phyloP scores from a whole-genome alignment of 1,140 invertebrate genomes.

The Mizuhopecten yessoensis region DNA sequence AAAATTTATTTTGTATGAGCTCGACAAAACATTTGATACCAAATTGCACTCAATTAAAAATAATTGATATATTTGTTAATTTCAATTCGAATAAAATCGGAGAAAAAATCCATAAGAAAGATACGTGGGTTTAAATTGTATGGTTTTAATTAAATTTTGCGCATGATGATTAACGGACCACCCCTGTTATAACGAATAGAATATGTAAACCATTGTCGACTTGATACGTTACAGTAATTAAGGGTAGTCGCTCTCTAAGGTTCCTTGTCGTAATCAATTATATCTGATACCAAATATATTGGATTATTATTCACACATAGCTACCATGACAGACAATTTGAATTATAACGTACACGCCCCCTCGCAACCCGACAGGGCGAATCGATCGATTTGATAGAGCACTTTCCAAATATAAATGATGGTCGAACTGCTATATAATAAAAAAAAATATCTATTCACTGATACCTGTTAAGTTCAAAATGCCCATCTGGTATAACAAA shows the following conservation, averaged over 20 bases:
- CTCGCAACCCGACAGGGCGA: background rate
- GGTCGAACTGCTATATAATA: no score
- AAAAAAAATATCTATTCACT: no score
- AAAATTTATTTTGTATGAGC: background rate
- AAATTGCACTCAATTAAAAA: slow-evolving; percentile 25
- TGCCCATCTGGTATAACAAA: no score
- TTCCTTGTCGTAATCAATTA: slow-evolving; percentile 1
- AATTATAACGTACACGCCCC: background rate
- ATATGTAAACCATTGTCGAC: background rate
- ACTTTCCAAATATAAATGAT: background rate
- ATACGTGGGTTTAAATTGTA: background rate
- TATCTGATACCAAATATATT: background rate
- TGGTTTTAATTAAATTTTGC: background rate
- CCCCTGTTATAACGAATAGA: background rate
- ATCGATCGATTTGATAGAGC: background rate
- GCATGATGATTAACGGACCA: background rate
- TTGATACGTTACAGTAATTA: background rate
- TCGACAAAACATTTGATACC: background rate
- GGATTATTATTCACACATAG: background rate
- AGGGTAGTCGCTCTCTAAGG: background rate
- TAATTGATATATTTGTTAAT: background rate
- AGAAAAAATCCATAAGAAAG: background rate
- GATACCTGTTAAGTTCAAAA: no score
- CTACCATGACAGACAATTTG: background rate
- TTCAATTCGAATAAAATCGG: background rate